Conservation (phyloP, 2,888 invertebrate genomes). For the Papilio gigon region DNA sequence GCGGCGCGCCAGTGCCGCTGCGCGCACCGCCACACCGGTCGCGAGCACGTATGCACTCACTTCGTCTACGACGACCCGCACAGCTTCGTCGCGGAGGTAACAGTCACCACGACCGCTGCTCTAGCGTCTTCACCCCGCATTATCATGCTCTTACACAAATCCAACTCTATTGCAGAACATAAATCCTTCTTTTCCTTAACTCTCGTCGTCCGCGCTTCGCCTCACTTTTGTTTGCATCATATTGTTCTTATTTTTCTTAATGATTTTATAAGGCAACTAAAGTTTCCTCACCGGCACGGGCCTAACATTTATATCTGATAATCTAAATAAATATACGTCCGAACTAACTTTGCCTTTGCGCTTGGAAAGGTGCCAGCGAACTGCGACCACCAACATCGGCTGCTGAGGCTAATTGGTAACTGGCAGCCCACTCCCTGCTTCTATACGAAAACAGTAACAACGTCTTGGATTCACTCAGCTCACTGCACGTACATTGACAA, state of each 20-base stretch:
- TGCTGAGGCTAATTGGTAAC: too few species aligned
- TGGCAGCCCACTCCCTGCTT: too few species aligned
- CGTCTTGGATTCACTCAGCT: too few species aligned
- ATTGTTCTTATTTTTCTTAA: too few species aligned
- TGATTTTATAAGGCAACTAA: too few species aligned
- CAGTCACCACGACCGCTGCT: background rate
- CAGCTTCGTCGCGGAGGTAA: slow-evolving; percentile 73
- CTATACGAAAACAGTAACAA: too few species aligned
- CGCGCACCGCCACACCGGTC: slow-evolving; percentile 48
- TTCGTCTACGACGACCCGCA: slow-evolving; percentile 69
- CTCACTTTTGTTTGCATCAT: slow-evolving; percentile 25
- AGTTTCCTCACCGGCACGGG: background rate
- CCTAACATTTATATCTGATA: background rate
- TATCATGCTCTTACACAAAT: background rate
- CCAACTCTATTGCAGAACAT: too few species aligned
- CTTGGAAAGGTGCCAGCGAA: background rate
- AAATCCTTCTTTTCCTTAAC: too few species aligned
- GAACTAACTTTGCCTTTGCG: background rate
- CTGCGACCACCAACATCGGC: background rate
- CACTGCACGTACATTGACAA: too few species aligned
- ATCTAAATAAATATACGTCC: background rate
- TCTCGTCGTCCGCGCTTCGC: too few species aligned
- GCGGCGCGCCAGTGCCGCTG: slow-evolving; percentile 64
- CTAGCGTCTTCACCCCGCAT: background rate
- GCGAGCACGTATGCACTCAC: slow-evolving; percentile 53